These are phyloP conservation scores for Nephrocerus scutellatus DNA, from an alignment of 2,888 invertebrate species.

Conservation along the genomic window DNA sequence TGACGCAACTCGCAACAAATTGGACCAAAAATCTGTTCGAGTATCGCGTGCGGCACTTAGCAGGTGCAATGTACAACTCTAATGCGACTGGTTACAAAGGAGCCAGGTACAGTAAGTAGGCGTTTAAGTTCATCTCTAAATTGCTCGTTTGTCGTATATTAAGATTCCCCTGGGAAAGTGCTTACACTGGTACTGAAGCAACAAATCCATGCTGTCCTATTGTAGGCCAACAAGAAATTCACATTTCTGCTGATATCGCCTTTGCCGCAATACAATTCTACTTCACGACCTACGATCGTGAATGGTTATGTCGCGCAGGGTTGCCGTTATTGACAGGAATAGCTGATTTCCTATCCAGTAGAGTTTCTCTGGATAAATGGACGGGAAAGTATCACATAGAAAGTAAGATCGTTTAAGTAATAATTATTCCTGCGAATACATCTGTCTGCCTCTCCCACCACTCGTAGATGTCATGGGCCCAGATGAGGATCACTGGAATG, in stretches of 20 bases:
- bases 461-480: conserved; percentile 57
- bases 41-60: conserved; percentile 51
- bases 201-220: conserved; percentile 56
- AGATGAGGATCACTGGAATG: conserved; percentile 55
- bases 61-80: conserved; percentile 52
- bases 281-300: conserved; percentile 31
- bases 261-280: conserved; percentile 48
- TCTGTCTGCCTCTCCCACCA: background rate
- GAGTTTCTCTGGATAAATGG: conserved; percentile 50
- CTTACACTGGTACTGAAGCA: conserved; percentile 55
- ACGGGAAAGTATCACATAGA: conserved; percentile 50
- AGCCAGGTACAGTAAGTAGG: conserved; percentile 46
- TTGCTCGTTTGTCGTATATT: background rate
- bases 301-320: conserved; percentile 46
- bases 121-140: background rate
- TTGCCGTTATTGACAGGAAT: conserved; percentile 54
- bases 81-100: conserved; percentile 51
- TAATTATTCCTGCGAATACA: background rate
- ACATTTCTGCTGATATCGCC: conserved; percentile 54
- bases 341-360: conserved; percentile 55
- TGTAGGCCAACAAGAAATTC: conserved; percentile 53
- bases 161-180: conserved; percentile 59
- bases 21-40: conserved; percentile 51
- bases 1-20: conserved; percentile 50
- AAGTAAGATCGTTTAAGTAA: conserved; percentile 39